A percentile compares a stretch with the other conserved stretches of the same genome.
phyloP scores from a whole-genome alignment of 2,888 invertebrate genomes.

The Pegoplata infirma region DNA sequence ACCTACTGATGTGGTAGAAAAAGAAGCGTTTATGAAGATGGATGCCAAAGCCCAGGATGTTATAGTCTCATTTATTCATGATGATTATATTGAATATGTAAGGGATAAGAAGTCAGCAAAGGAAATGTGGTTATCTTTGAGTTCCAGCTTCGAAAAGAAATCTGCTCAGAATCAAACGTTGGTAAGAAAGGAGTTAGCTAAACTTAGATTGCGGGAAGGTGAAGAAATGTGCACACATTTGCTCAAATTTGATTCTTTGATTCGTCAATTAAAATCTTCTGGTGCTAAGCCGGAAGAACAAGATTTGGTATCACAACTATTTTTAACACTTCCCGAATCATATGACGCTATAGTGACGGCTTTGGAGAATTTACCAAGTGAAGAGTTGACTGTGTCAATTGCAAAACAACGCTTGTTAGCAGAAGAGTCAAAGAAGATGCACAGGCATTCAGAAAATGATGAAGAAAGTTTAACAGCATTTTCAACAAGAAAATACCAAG shows the following conservation, averaged over 20 bases:
- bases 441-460: background rate
- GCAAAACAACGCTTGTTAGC: constrained; percentile 10
- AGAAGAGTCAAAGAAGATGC: constrained; percentile 2
- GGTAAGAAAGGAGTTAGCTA: constrained; percentile 9
- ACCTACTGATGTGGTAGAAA: constrained; percentile 77
- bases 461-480: constrained; percentile 14
- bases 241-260: constrained; percentile 3
- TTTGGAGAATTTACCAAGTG: constrained; percentile 6
- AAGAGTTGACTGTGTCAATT: background rate
- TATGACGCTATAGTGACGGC: constrained; percentile 11
- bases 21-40: too few relatives aligned
- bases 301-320: constrained; percentile 18
- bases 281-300: constrained; percentile 21
- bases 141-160: background rate
- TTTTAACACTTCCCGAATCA: constrained; percentile 11
- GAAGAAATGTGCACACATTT: background rate
- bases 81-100: background rate
- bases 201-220: constrained; percentile 7
- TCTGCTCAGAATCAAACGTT: background rate
- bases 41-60: background rate
- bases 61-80: too few relatives aligned
- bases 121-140: constrained; percentile 13
- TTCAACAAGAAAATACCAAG: background rate
- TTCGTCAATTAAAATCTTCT: constrained; percentile 6
- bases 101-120: background rate